phyloP scores from a whole-genome alignment of 2,113 vertebrate species.

The Noctilio leporinus region DNA sequence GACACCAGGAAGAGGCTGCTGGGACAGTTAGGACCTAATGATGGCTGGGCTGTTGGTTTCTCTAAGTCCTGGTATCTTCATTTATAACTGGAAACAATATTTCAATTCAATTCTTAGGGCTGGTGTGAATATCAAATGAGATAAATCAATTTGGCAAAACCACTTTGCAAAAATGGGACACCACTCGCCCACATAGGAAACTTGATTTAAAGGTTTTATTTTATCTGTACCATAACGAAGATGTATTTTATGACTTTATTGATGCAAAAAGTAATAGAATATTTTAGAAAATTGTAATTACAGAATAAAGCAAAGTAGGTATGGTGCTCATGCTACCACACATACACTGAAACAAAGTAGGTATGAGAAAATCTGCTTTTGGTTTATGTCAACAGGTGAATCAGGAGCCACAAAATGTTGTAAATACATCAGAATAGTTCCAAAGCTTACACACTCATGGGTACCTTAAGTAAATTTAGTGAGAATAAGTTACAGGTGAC shows the following conservation, averaged over 20 bases:
- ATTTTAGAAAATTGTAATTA: background rate
- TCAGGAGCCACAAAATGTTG: background rate
- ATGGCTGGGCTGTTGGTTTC: background rate
- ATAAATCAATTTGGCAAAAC: background rate
- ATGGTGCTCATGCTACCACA: background rate
- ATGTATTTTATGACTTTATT: background rate
- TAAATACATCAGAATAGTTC: background rate
- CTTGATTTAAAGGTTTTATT: background rate
- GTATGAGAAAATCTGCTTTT: background rate
- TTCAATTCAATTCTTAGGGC: background rate
- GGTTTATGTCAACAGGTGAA: background rate
- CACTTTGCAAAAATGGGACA: background rate
- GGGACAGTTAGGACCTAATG: background rate
- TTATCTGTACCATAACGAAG: background rate
- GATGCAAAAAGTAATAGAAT: background rate
- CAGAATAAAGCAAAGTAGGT: background rate
- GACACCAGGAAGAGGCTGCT: background rate
- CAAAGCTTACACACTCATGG: background rate
- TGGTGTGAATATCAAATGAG: background rate
- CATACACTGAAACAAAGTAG: background rate
- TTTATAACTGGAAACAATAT: background rate
- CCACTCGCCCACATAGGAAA: background rate
- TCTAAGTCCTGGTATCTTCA: background rate
- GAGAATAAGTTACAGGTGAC: slow-evolving; percentile 31
- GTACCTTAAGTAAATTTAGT: slow-evolving; percentile 26